A percentile compares a stretch with the other conserved stretches of the same genome.
These are phyloP conservation scores for Coracopsis vasa DNA, from an alignment of 2,113 vertebrate species.

Conservation along the genomic window DNA sequence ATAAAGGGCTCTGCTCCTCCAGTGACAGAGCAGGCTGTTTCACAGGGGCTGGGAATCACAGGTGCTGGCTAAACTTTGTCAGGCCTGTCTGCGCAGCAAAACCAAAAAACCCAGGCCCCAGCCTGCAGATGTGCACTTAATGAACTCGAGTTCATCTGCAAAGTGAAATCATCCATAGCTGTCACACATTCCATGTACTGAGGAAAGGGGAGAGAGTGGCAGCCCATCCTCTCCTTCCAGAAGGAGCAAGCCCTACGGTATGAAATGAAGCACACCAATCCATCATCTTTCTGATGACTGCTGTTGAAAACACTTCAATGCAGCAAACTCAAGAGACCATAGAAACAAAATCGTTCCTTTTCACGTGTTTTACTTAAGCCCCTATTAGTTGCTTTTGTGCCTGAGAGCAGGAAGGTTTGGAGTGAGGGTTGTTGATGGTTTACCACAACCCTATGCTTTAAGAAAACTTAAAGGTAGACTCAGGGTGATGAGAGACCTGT, in stretches of 20 bases:
- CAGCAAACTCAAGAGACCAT: not conserved
- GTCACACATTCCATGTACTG: not conserved
- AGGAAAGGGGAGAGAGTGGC: not conserved
- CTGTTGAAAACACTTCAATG: not conserved
- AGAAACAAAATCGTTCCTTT: not conserved
- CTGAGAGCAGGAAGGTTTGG: not conserved
- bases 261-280: not conserved
- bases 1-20: not conserved
- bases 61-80: not conserved
- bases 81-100: not conserved
- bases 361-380: not conserved
- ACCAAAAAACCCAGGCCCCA: not conserved
- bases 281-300: accelerated
- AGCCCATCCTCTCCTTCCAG: not conserved
- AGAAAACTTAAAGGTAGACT: not conserved
- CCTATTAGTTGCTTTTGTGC: not conserved
- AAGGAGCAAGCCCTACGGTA: not conserved
- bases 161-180: not conserved
- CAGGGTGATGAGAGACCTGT: not conserved
- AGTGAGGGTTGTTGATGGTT: not conserved
- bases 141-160: not conserved
- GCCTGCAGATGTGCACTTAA: not conserved
- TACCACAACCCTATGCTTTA: not conserved
- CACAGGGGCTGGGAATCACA: not conserved
- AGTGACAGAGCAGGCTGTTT: not conserved